Evolutionary conservation across 2,797 vertebrate species (phyloP).

Genomic region (Falco rusticolus): DNA sequence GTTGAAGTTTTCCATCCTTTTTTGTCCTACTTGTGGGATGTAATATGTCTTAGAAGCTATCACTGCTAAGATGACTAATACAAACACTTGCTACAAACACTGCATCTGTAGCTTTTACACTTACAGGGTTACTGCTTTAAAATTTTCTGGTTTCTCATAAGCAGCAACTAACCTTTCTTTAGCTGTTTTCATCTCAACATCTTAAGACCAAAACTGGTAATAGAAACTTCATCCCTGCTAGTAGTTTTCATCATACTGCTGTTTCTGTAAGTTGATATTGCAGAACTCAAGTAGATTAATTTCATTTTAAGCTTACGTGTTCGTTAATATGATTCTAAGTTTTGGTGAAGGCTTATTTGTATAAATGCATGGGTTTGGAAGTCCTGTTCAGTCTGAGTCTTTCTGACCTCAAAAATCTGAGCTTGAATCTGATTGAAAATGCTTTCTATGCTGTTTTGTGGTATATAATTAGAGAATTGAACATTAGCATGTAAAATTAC

Average conservation of each 20-base stretch:
- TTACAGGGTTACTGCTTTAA: neutral
- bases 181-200: neutral
- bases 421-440: neutral
- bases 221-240: neutral
- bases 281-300: neutral
- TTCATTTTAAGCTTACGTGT: neutral
- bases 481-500: neutral
- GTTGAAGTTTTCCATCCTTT: neutral
- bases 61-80: neutral
- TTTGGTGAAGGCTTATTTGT: neutral
- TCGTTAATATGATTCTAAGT: neutral
- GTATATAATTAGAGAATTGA: neutral
- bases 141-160: neutral
- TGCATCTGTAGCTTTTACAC: neutral
- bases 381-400: neutral
- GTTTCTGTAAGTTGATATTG: neutral
- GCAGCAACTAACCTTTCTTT: neutral
- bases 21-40: neutral
- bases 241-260: neutral
- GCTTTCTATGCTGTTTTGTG: neutral
- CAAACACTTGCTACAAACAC: neutral
- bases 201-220: neutral
- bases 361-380: neutral
- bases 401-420: neutral
- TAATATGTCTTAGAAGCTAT: neutral